phyloP scores from a whole-genome alignment of 2,113 vertebrate genomes.

The Halcyon malimbica region DNA sequence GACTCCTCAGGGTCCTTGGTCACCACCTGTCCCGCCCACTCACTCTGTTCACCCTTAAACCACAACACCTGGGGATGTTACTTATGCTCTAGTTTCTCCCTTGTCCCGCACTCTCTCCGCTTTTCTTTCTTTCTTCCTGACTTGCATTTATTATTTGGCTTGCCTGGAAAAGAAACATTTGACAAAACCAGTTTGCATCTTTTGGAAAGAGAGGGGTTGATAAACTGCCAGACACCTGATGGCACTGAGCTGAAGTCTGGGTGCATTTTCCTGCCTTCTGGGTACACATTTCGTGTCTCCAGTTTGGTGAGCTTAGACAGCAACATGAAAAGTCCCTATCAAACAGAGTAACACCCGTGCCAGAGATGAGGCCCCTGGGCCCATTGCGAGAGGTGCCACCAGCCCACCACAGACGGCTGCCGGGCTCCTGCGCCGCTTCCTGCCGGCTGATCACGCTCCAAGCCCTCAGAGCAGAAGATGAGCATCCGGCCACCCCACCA shows the following conservation, averaged over 20 bases:
- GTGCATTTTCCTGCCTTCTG: neutral
- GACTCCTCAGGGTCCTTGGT: too few species aligned
- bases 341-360: fast-evolving
- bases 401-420: fast-evolving
- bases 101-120: fast-evolving
- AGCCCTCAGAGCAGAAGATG: neutral
- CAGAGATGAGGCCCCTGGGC: neutral
- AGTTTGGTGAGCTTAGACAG: neutral
- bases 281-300: neutral
- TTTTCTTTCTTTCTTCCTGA: neutral
- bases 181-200: neutral
- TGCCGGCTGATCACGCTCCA: neutral
- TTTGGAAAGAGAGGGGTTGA: neutral
- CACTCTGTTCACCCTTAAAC: too few species aligned
- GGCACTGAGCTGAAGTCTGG: neutral
- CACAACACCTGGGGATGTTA: too few species aligned
- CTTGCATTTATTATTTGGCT: neutral
- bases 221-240: neutral
- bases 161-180: neutral
- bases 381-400: fast-evolving
- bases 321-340: neutral
- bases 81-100: neutral
- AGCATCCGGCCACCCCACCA: neutral
- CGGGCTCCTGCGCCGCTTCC: neutral
- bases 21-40: too few species aligned